Percentiles rank a stretch among this genome's conserved stretches.
These are phyloP conservation scores for Serinus canaria DNA, from an alignment of 2,113 vertebrate genomes.

Conservation along the genomic window DNA sequence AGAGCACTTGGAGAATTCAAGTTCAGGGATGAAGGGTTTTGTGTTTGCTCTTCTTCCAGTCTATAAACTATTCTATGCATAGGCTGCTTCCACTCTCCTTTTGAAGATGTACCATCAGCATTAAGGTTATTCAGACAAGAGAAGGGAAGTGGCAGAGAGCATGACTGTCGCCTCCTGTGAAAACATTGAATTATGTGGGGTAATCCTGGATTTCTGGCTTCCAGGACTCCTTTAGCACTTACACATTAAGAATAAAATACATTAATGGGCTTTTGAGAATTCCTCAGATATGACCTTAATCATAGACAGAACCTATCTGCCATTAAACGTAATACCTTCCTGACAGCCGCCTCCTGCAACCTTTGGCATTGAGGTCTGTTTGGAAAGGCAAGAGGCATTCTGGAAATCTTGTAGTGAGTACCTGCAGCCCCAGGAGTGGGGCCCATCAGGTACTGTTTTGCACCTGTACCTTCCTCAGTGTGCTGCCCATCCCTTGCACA, in stretches of 20 bases:
- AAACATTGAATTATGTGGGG: neutral
- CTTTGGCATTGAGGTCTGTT: neutral
- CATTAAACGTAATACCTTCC: neutral
- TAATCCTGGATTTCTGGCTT: constrained; percentile 3
- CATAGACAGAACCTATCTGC: neutral
- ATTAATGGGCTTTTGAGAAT: constrained; percentile 25
- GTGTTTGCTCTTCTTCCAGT: neutral
- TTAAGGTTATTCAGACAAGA: neutral
- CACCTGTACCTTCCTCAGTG: neutral
- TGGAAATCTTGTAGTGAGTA: neutral
- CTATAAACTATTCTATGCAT: neutral
- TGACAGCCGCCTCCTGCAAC: neutral
- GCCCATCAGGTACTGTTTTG: neutral
- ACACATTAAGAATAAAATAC: constrained; percentile 15
- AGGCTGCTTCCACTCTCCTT: neutral
- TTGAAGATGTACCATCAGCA: neutral
- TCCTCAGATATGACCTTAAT: neutral
- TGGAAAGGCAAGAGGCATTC: neutral
- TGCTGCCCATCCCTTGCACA: neutral
- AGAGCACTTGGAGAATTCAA: neutral
- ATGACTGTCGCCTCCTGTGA: neutral
- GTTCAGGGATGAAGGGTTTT: neutral
- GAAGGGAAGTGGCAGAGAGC: neutral
- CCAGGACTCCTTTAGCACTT: neutral
- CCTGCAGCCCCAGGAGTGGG: neutral